Evolutionary conservation across 1,140 invertebrate species (phyloP).

Genomic region (Cryptotermes secundus): DNA sequence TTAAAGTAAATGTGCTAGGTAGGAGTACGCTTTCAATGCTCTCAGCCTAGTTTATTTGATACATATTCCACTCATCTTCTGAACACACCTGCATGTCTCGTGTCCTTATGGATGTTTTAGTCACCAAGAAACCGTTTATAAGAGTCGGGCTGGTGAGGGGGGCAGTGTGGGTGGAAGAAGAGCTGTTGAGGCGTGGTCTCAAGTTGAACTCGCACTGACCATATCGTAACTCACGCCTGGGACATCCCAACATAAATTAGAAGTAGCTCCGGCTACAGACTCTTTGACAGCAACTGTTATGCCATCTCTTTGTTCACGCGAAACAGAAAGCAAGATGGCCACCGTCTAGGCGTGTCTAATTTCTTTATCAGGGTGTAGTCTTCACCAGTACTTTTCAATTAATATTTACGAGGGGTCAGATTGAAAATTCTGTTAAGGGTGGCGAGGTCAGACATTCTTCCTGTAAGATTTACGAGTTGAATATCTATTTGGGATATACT

Average conservation of each 20-base stretch:
- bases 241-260: background rate
- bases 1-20: too few relatives aligned
- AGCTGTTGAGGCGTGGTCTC: background rate
- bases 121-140: conserved; percentile 7
- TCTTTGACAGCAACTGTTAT: background rate
- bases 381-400: background rate
- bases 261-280: background rate
- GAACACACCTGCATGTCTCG: background rate
- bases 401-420: background rate
- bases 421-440: background rate
- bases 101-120: background rate
- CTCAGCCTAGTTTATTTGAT: too few relatives aligned
- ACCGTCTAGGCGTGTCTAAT: background rate
- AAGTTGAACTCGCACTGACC: conserved; percentile 14
- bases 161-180: background rate
- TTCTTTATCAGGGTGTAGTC: conserved; percentile 15
- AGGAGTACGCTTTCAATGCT: too few relatives aligned
- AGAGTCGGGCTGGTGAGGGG: background rate
- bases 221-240: conserved; percentile 4
- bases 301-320: conserved; percentile 2
- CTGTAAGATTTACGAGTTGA: background rate
- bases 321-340: background rate
- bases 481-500: background rate
- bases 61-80: background rate
- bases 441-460: background rate